Conservation (phyloP, 1,140 invertebrate genomes). For the Calephelis virginiensis region DNA sequence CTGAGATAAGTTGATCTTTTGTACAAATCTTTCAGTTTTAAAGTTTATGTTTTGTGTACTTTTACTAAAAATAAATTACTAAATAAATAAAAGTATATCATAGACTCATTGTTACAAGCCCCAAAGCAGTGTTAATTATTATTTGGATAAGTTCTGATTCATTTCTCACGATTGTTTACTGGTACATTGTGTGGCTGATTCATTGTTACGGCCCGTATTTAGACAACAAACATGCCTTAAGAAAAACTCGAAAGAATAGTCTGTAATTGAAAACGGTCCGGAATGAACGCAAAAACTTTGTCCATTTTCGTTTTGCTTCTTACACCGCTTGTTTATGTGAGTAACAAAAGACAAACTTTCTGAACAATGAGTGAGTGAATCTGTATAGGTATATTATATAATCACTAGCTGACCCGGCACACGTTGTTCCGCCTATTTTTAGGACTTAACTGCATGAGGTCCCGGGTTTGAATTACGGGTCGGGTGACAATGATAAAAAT, state of each 20-base stretch:
- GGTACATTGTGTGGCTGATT: slow-evolving; percentile 16
- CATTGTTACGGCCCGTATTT: slow-evolving; percentile 36
- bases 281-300: slow-evolving; percentile 45
- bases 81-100: too few relatives aligned
- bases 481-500: too few relatives aligned
- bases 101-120: too few relatives aligned
- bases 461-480: too few relatives aligned
- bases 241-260: slow-evolving; percentile 33
- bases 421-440: too few relatives aligned
- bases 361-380: slow-evolving; percentile 3
- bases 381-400: not conserved
- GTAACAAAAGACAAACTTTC: slow-evolving; percentile 30
- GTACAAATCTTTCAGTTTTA: too few relatives aligned
- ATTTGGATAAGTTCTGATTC: not conserved
- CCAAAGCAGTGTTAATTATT: not conserved
- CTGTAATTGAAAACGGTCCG: slow-evolving; percentile 31
- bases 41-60: too few relatives aligned
- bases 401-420: not conserved
- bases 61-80: too few relatives aligned
- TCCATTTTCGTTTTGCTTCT: slow-evolving; percentile 42
- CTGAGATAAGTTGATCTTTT: too few relatives aligned
- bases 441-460: too few relatives aligned
- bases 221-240: slow-evolving; percentile 35
- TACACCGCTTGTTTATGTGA: slow-evolving; percentile 41
- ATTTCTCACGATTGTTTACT: slow-evolving; percentile 11